Percentiles rank a stretch among this genome's conserved stretches.
These are phyloP conservation scores for Carollia perspicillata DNA, from an alignment of 2,113 vertebrate genomes.

Conservation along the genomic window DNA sequence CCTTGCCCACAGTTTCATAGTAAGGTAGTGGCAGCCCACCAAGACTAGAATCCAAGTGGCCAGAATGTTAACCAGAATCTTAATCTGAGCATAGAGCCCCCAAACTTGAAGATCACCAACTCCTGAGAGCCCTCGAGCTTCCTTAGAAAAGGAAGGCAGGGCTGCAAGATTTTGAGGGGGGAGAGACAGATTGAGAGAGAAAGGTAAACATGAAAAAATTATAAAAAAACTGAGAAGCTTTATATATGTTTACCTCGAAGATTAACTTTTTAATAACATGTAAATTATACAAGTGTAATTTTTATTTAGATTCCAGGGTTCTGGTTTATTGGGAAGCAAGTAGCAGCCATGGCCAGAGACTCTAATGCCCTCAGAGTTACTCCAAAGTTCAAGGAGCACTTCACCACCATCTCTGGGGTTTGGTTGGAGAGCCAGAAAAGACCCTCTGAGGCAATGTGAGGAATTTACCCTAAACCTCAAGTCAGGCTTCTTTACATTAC, in stretches of 20 bases:
- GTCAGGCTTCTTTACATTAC: neutral
- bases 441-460: neutral
- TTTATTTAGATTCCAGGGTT: constrained; percentile 30
- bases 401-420: neutral
- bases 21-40: neutral
- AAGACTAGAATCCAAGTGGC: neutral
- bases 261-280: constrained; percentile 20
- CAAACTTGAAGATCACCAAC: neutral
- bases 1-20: neutral
- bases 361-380: neutral
- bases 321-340: neutral
- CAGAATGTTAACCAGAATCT: constrained; percentile 36
- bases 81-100: neutral
- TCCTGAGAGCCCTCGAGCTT: neutral
- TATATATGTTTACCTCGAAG: constrained; percentile 29
- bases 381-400: neutral
- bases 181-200: neutral
- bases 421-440: neutral
- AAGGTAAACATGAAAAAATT: neutral
- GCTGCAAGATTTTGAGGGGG: neutral
- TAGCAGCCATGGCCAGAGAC: neutral
- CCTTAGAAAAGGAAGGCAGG: neutral
- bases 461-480: neutral
- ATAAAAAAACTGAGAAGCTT: constrained; percentile 3
- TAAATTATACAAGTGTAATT: neutral